Evolutionary conservation across 1,140 invertebrate species (phyloP).

Genomic region (Yoshiicerus persimilis): DNA sequence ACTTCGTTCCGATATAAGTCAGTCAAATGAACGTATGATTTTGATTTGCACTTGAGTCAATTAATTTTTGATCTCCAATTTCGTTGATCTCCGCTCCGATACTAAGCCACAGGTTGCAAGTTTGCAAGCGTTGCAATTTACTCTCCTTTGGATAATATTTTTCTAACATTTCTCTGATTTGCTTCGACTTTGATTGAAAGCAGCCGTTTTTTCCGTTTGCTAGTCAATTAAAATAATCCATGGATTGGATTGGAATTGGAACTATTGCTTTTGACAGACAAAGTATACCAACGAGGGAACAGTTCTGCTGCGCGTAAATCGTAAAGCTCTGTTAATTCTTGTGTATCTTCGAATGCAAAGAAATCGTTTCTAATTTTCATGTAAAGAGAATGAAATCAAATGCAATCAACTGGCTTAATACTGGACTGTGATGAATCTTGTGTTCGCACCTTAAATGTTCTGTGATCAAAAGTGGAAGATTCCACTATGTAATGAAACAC

Average conservation of each 20-base stretch:
- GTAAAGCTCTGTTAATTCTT: conserved; percentile 20
- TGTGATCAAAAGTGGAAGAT: background rate
- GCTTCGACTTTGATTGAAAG: background rate
- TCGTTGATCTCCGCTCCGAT: conserved; percentile 38
- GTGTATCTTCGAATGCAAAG: background rate
- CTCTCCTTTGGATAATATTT: background rate
- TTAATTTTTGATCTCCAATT: conserved; percentile 13
- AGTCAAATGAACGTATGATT: background rate
- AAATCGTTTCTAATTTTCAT: background rate
- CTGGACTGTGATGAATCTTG: conserved; percentile 21
- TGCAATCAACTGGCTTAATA: conserved; percentile 22
- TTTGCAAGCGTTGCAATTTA: background rate
- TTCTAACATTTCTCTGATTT: background rate
- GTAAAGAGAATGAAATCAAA: background rate
- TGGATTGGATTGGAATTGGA: background rate
- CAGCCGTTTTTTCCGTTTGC: background rate
- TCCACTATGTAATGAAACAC: background rate
- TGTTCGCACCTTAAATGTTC: conserved; percentile 19
- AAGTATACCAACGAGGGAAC: background rate
- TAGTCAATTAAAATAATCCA: background rate
- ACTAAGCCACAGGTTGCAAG: conserved; percentile 38
- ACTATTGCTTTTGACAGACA: background rate
- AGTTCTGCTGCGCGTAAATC: conserved; percentile 10
- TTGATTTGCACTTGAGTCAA: background rate
- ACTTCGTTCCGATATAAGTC: background rate